Evolutionary conservation across 2,113 vertebrate genomes (phyloP).

Genomic region (Proterorhinus semilunaris): DNA sequence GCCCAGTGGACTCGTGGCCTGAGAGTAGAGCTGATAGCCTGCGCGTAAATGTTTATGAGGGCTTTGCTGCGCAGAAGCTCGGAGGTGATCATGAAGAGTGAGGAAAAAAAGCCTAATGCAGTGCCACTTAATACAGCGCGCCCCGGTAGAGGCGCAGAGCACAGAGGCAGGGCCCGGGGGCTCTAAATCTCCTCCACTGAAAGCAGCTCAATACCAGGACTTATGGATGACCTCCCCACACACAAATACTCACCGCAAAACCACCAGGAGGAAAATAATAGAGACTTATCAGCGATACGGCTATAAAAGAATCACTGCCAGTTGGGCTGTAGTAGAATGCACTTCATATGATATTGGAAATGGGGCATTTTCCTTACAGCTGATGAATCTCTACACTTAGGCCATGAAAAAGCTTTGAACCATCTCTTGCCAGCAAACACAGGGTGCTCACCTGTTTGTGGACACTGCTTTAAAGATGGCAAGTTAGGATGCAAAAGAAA

Average conservation of each 20-base stretch:
- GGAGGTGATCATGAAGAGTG: constrained; percentile 72
- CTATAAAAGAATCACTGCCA: not conserved
- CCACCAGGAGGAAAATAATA: constrained; percentile 13
- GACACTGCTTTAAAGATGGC: no score
- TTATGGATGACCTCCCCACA: constrained; percentile 46
- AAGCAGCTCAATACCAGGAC: constrained; percentile 52
- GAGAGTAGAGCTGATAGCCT: constrained; percentile 62
- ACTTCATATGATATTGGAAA: not conserved
- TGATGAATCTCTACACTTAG: not conserved
- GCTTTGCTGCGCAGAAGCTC: constrained; percentile 70
- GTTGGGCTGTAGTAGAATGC: not conserved
- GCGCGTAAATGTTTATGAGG: constrained; percentile 78
- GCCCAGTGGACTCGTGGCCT: constrained; percentile 59
- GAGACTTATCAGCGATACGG: not conserved
- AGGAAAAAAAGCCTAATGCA: constrained; percentile 70
- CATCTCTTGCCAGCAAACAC: no score
- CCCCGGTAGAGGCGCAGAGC: constrained; percentile 48
- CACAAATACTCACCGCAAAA: constrained; percentile 16
- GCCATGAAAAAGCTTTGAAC: not conserved
- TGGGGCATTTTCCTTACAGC: not conserved
- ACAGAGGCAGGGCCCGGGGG: constrained; percentile 34
- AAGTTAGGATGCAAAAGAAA: no score
- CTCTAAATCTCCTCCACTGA: constrained; percentile 59
- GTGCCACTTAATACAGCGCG: constrained; percentile 67
- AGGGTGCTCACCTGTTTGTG: no score